Evolutionary conservation across 2,797 vertebrate species (phyloP).

Genomic region (Halcyon badia): DNA sequence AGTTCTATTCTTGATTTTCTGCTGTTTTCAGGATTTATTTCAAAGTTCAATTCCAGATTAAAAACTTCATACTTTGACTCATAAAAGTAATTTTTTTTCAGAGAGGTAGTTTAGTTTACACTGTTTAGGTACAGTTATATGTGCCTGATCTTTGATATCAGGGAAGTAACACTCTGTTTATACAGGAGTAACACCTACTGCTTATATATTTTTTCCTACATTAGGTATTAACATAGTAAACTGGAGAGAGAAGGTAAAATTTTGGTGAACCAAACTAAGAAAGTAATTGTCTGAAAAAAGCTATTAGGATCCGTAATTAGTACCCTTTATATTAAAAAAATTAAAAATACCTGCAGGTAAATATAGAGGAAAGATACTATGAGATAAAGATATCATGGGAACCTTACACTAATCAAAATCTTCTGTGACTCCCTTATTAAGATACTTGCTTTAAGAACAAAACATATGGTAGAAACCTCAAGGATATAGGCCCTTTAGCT

Average conservation of each 20-base stretch:
- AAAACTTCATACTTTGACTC: neutral
- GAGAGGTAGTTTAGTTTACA: neutral
- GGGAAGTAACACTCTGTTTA: neutral
- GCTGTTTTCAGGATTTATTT: neutral
- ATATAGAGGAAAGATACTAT: neutral
- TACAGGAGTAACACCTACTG: neutral
- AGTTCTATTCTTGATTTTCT: neutral
- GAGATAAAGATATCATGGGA: constrained; percentile 79
- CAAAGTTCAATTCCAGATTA: neutral
- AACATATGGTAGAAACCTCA: constrained; percentile 65
- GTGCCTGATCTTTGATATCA: neutral
- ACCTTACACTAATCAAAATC: constrained; percentile 66
- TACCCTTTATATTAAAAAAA: neutral
- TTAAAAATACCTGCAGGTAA: neutral
- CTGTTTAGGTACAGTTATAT: neutral
- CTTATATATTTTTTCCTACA: neutral
- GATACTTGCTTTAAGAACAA: constrained; percentile 64
- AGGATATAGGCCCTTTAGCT: constrained; percentile 37
- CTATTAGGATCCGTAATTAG: neutral
- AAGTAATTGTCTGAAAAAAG: neutral
- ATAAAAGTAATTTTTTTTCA: neutral
- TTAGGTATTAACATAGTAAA: neutral
- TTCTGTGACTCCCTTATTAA: constrained; percentile 74
- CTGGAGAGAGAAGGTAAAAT: neutral
- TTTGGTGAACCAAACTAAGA: neutral